Evolutionary conservation across 2,113 vertebrate genomes (phyloP), one percentile per base, ranked within the genome.

Genomic region (Callorhinus ursinus): DNA sequence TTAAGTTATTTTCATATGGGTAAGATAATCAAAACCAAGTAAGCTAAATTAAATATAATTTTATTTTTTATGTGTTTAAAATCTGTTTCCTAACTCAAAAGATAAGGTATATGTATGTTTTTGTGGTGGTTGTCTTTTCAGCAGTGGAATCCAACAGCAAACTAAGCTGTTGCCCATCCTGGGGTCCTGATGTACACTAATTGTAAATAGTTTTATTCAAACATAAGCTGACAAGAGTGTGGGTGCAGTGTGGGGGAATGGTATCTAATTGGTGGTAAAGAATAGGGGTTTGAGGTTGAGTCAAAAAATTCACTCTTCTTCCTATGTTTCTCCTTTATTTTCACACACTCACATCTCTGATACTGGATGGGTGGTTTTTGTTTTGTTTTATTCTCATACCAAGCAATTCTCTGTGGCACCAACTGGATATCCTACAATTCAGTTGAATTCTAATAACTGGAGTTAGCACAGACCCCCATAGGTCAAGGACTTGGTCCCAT

Each of bases 1-100:
- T 74, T 79, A 87, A 86, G 21, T 83, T 84, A 72, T 46, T 46
- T 93, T 90, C 28, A 89, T 49, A 80, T 93, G 65, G 51, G 76
- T 88, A 69, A 90, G 24, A 49, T 86, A 46, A 74, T 94, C 7
- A 90, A 55, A 93, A 55, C 42, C 8, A 57, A 81, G 1, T 18
- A 81, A 86, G 26, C 55, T 55, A 88, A 49, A 65, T 83, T 65
- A 82, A 89, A 10, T 28, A 16, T 24, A 55, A 22, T 31, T 90
- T 69, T 69, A 46, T 79, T 42, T 74, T 53, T n/a, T 42, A 36
- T 49, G 22, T 59, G 55, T 49, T 63, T 85, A n/a, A 39, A 83
- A 92, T 74, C 42, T 57, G 19, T 88, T 84, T 95, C 31, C 10
- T 77, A 33, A 63, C 8, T 71, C 36, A 85, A 49, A 55, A 83